Conservation (phyloP, 2,888 invertebrate species). For the Dexiosoma caninum region DNA sequence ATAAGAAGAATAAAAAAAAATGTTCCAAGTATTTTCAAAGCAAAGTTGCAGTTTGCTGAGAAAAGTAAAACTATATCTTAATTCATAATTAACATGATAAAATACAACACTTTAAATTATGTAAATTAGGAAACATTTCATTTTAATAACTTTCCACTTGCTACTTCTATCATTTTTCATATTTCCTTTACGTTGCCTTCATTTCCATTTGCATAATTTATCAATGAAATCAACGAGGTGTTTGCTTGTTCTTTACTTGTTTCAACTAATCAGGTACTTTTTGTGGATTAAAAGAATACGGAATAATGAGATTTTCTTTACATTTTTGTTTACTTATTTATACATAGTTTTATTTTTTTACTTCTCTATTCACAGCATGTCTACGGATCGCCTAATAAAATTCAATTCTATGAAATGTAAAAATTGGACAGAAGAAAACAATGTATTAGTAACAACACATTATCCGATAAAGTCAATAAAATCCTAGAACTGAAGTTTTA, state of each 20-base stretch:
- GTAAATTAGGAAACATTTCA: constrained; percentile 40
- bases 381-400: no score
- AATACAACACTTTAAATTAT: constrained; percentile 38
- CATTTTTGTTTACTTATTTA: no score
- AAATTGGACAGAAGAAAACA: no score
- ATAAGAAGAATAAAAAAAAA: not conserved
- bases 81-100: constrained; percentile 52
- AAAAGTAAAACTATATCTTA: constrained; percentile 9
- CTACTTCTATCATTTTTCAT: not conserved
- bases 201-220: constrained; percentile 56
- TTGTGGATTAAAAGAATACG: constrained; percentile 39
- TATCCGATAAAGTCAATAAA: no score
- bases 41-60: constrained; percentile 3
- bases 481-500: no score
- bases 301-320: not conserved
- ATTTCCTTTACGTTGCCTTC: not conserved
- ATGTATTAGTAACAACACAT: no score
- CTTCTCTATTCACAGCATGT: no score
- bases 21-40: constrained; percentile 32
- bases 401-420: no score
- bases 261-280: constrained; percentile 42
- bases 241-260: not conserved
- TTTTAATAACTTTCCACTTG: constrained; percentile 28
- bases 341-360: no score
- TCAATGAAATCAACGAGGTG: constrained; percentile 36